Base-by-base conservation (phyloP, 2,888 invertebrate species). In the Apamea anceps region DNA sequence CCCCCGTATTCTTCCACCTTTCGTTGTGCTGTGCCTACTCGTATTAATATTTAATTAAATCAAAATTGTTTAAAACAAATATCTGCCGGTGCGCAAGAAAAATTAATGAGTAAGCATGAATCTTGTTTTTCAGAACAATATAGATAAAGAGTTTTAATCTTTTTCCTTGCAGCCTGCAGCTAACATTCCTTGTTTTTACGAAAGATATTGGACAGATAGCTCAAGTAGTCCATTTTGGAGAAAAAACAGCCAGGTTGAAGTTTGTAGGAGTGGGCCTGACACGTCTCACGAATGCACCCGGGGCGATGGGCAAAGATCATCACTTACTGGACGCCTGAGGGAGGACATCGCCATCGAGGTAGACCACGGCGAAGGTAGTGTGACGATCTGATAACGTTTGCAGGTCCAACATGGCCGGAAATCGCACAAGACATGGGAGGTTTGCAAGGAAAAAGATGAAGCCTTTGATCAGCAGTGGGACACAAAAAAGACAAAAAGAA, bases 71-170 rank as follows among this genome's bases (percentile, higher is more conserved):
- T n/a, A n/a, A n/a, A n/a, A n/a, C n/a, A n/a, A n/a, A n/a, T n/a
- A n/a, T n/a, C n/a, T n/a, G n/a, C n/a, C n/a, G n/a, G n/a, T n/a
- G n/a, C n/a, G n/a, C n/a, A n/a, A n/a, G n/a, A n/a, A n/a, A n/a
- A n/a, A n/a, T 0, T n/a, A 13, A 32, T 21, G 37, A 32, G 25
- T 68, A 75, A 74, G 57, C 25, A 57, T 57, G 25, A 25, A 75
- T 75, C 25, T 28, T 57, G 42, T 74, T 74, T 28, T 75, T 57
- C 21, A 37, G n/a, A 32, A 70, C 7, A 1, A 45, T 74, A 72
- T 15, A 10, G 13, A 72, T 51, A n/a, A 37, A 37, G 7, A 18
- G 13, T 13, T 51, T 37, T 54, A 25, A 28, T 28, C 10, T 12
- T 4, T 54, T 54, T 57, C 12, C 5, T 13, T 32, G 13, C 12